Percentiles rank a stretch among this genome's conserved stretches.
Evolutionary conservation across 2,113 vertebrate genomes (phyloP).

Genomic region (Anseranas semipalmata): DNA sequence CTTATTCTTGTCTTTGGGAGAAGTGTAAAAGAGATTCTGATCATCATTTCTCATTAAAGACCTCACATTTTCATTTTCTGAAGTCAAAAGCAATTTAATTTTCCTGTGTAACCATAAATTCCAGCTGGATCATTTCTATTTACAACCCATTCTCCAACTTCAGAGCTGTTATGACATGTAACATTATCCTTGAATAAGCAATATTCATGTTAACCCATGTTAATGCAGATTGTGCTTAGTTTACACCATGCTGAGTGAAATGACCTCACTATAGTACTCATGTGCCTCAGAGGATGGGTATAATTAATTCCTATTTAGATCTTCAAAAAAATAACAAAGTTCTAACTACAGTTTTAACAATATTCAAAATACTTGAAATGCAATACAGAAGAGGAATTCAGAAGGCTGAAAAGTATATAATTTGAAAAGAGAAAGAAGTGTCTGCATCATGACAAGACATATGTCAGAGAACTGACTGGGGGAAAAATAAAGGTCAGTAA

Average conservation of each 20-base stretch:
- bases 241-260: not conserved
- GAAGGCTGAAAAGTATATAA: not conserved
- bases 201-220: not conserved
- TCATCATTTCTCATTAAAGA: not conserved
- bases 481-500: not conserved
- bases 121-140: not conserved
- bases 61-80: not conserved
- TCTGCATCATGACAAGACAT: not conserved
- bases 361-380: not conserved
- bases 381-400: not conserved
- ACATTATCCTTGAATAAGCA: not conserved
- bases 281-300: not conserved
- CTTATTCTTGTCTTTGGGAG: not conserved
- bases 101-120: not conserved
- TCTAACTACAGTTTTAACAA: not conserved
- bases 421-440: not conserved
- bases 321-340: not conserved
- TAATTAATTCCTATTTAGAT: not conserved
- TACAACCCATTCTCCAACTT: not conserved
- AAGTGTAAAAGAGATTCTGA: not conserved
- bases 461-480: not conserved
- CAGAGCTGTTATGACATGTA: not conserved
- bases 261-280: not conserved
- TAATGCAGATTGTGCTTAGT: not conserved
- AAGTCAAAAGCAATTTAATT: not conserved